Evolutionary conservation across 2,888 invertebrate genomes (phyloP), one percentile per base, ranked within the genome.

Genomic region (Clistopyga incitator): DNA sequence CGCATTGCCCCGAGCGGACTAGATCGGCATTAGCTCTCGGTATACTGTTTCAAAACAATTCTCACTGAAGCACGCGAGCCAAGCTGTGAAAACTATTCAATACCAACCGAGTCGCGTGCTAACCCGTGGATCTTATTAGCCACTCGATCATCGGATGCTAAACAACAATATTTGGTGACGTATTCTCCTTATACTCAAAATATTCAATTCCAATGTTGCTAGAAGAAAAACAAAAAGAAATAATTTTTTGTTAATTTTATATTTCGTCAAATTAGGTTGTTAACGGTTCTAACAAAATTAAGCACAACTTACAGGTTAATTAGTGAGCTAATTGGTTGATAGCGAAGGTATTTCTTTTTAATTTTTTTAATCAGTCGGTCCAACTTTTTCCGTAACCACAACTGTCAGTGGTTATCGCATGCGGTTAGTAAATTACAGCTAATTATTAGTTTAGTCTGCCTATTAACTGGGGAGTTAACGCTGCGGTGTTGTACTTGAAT

Each of bases 1-100:
- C 38, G 38, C 64, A 18, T 18, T 18, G 64, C 64, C 64, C 11
- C 64, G 20, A 78, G 78, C 82, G 52, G 54, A 74, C 65, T 56
- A 38, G 38, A 64, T 64, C 20, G 11, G 18, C 18, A 64, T 64
- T 64, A 64, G 18, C 34, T 38, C 34, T 8, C 38, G 11, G 11
- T 64, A 64, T 64, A 38, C 20, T 38, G 42, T 64, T 64, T 38
- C 38, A 42, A 64, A 64, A 64, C 38, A 64, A 64, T 64, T 64
- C 64, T 18, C 3, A 3, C 20, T 38, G n/a, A 10, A 42, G 34
- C 64, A 64, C 64, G 64, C 64, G 38, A 64, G 64, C 20, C 64
- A 20, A 38, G 11, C n/a, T 20, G 38, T 38, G 11, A 64, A 64
- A 38, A 64, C 34, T 20, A 42, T 38, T 64, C 38, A 64, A 64